phyloP scores from a whole-genome alignment of 2,113 vertebrate species.

The Paratilapia polleni region DNA sequence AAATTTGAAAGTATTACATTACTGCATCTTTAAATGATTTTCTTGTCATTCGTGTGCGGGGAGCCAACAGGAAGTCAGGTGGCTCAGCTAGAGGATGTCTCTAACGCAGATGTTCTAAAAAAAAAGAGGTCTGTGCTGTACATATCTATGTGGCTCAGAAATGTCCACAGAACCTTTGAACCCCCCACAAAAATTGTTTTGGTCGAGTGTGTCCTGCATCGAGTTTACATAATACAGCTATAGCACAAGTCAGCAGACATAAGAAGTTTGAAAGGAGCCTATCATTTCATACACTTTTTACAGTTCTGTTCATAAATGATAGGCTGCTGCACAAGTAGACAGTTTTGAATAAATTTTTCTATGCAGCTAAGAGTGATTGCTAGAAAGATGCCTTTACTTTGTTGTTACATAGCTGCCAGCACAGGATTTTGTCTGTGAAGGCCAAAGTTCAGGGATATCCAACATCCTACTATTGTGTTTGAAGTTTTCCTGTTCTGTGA shows the following conservation, averaged over 20 bases:
- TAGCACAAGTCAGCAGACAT: background rate
- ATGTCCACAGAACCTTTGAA: background rate
- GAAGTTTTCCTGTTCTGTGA: conserved; percentile 55
- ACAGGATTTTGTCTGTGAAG: conserved; percentile 13
- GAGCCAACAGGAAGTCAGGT: conserved; percentile 32
- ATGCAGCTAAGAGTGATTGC: background rate
- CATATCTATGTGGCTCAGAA: background rate
- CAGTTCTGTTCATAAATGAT: background rate
- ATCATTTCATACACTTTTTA: background rate
- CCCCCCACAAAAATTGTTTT: background rate
- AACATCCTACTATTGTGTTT: conserved; percentile 75
- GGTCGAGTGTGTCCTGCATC: background rate
- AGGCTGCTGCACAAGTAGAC: background rate
- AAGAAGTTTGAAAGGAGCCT: background rate
- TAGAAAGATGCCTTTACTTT: conserved; percentile 5
- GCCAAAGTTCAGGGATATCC: conserved; percentile 65
- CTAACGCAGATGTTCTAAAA: background rate
- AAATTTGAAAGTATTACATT: background rate
- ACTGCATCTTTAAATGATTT: conserved; percentile 10
- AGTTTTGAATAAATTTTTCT: background rate
- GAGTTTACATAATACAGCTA: background rate
- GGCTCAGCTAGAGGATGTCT: conserved; percentile 20
- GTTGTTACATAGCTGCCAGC: conserved; percentile 24
- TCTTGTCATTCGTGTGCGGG: background rate
- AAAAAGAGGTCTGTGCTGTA: background rate